Conservation (phyloP, 1,140 invertebrate genomes). For the Brachionus sp. region DNA sequence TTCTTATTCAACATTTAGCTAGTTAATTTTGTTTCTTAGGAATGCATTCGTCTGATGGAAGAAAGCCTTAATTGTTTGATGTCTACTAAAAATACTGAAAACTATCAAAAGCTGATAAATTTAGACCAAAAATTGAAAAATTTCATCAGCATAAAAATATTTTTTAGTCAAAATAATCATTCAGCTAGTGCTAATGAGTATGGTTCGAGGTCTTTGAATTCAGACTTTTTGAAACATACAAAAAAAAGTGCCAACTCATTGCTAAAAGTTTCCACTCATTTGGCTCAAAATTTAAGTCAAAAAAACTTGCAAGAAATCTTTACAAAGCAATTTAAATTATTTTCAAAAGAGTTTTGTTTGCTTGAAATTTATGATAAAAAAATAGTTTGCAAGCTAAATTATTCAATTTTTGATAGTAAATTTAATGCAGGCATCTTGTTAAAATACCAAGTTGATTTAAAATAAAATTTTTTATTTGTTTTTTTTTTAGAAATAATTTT, state of each 20-base stretch:
- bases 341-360: neutral
- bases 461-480: neutral
- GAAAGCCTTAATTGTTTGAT: neutral
- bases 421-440: neutral
- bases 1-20: neutral
- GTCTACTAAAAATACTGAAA: neutral
- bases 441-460: slow-evolving; percentile 21
- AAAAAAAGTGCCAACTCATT: neutral
- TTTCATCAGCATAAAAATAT: neutral
- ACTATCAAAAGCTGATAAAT: neutral
- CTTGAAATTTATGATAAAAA: slow-evolving; percentile 43
- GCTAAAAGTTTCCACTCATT: neutral
- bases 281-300: neutral
- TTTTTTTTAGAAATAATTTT: neutral
- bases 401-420: neutral
- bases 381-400: slow-evolving; percentile 28
- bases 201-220: neutral
- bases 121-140: neutral
- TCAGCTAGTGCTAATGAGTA: neutral
- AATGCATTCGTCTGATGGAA: slow-evolving; percentile 11
- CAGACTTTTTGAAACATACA: neutral
- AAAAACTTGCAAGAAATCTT: neutral
- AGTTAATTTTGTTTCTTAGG: neutral
- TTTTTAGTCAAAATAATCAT: neutral
- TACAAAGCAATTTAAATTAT: neutral